Evolutionary conservation across 2,888 invertebrate genomes (phyloP).

Genomic region (Drosophila prostipennis): DNA sequence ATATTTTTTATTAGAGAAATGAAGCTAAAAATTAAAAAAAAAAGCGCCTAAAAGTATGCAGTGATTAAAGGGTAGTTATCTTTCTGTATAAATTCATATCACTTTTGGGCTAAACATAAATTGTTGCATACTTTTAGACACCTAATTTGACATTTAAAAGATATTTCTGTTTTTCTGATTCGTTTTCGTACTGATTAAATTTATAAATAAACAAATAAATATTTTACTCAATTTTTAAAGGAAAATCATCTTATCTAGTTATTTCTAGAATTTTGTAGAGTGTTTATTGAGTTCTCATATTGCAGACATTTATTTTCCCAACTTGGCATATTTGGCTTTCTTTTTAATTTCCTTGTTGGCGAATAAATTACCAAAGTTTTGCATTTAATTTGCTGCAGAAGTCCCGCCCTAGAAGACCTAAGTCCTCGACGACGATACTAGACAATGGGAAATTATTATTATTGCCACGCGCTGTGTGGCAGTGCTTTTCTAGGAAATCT

Average conservation of each 20-base stretch:
- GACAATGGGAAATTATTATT: slow-evolving; percentile 33
- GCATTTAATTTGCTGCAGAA: slow-evolving; percentile 16
- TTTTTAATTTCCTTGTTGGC: slow-evolving; percentile 18
- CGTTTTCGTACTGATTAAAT: no score
- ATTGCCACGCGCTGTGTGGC: not conserved
- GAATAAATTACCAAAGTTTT: slow-evolving; percentile 27
- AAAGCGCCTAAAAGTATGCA: no score
- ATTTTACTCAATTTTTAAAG: no score
- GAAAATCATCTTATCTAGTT: no score
- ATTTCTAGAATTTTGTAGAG: not conserved
- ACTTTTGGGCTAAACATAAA: no score
- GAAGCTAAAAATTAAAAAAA: not conserved
- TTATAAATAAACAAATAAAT: no score
- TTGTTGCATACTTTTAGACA: no score
- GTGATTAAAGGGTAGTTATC: no score
- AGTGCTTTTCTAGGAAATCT: slow-evolving; percentile 20
- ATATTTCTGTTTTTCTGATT: no score
- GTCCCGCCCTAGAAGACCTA: slow-evolving; percentile 6
- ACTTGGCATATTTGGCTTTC: slow-evolving; percentile 8
- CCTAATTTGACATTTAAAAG: no score
- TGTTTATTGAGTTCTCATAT: not conserved
- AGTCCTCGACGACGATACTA: slow-evolving; percentile 7
- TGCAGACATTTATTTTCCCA: not conserved
- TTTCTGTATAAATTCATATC: no score
- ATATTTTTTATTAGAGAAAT: not conserved